Evolutionary conservation across 2,113 vertebrate species (phyloP).

Genomic region (Megaceryle torquata): DNA sequence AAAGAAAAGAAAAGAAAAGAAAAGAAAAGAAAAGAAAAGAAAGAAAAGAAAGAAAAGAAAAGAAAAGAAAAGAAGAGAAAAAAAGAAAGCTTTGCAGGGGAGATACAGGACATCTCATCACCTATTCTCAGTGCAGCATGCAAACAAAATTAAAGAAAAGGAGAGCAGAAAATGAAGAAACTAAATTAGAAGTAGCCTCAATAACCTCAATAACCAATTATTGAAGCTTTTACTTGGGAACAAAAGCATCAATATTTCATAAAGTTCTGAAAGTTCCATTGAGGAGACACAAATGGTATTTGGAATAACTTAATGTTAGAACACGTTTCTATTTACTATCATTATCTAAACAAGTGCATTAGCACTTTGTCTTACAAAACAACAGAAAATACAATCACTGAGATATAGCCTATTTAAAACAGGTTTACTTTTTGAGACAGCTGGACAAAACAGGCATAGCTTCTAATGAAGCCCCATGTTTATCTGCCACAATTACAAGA

Average conservation of each 20-base stretch:
- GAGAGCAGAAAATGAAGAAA: conserved; percentile 16
- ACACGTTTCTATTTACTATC: conserved; percentile 31
- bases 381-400: not conserved
- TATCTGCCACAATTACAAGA: conserved; percentile 39
- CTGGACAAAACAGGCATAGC: not conserved
- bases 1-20: no score
- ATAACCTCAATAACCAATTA: not conserved
- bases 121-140: not conserved
- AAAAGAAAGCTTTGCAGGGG: not conserved
- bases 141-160: not conserved
- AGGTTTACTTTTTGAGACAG: not conserved
- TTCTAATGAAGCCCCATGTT: not conserved
- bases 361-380: conserved; percentile 27
- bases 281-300: not conserved
- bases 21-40: no score
- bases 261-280: conserved; percentile 13
- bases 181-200: not conserved
- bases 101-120: not conserved
- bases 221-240: conserved; percentile 31
- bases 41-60: no score
- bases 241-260: conserved; percentile 6
- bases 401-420: conserved; percentile 20
- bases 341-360: conserved; percentile 26
- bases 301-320: conserved; percentile 27
- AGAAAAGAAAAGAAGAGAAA: not conserved